Evolutionary conservation across 1,140 invertebrate genomes (phyloP).

Genomic region (Diprion similis): DNA sequence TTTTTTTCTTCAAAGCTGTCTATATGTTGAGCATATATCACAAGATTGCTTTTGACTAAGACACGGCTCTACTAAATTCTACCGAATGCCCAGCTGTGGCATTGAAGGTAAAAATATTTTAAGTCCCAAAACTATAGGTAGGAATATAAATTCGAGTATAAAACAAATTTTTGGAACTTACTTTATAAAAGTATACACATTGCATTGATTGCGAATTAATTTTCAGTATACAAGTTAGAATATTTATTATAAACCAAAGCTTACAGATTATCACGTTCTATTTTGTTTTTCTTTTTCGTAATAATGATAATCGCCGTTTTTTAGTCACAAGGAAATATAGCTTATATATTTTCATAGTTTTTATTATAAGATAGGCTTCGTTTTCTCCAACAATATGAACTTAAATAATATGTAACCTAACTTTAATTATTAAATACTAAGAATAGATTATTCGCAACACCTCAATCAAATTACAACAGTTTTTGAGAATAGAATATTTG

Average conservation of each 20-base stretch:
- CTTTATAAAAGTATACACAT: too few relatives aligned
- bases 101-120: too few relatives aligned
- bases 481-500: conserved; percentile 6
- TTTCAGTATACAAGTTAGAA: conserved; percentile 49
- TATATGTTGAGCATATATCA: too few relatives aligned
- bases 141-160: too few relatives aligned
- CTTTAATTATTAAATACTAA: conserved; percentile 17
- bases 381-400: conserved; percentile 14
- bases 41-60: too few relatives aligned
- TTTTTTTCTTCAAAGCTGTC: too few relatives aligned
- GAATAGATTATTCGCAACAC: conserved; percentile 11
- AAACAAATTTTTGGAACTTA: too few relatives aligned
- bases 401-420: conserved; percentile 24
- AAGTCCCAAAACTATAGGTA: too few relatives aligned
- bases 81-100: too few relatives aligned
- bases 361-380: conserved; percentile 13
- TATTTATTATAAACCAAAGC: conserved; percentile 59
- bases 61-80: too few relatives aligned
- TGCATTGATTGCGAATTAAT: too few relatives aligned
- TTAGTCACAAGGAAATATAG: conserved; percentile 44
- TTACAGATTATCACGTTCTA: conserved; percentile 44
- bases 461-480: too few relatives aligned
- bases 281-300: conserved; percentile 40
- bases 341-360: conserved; percentile 12
- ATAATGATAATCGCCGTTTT: conserved; percentile 55